Conservation (phyloP, 2,797 vertebrate species). For the Sphenodon punctatus region DNA sequence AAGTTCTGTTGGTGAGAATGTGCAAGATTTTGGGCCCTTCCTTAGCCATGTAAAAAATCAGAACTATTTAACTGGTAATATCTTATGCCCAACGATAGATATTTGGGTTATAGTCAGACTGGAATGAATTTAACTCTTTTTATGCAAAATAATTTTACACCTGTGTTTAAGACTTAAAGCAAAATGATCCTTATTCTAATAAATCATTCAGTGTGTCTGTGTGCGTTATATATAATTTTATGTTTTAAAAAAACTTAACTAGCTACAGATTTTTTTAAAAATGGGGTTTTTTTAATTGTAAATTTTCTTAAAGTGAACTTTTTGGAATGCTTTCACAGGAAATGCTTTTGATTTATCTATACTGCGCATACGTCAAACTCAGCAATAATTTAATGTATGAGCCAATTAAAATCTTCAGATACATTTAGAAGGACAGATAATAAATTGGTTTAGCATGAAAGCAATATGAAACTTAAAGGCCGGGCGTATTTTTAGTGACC, state of each 20-base stretch:
- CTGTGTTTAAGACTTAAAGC: too few relatives aligned
- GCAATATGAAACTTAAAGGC: background rate
- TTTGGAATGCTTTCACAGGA: background rate
- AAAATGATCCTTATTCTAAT: too few relatives aligned
- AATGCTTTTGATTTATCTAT: background rate
- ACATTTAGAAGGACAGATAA: background rate
- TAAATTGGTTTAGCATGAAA: background rate
- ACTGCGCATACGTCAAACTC: background rate
- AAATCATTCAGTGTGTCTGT: too few relatives aligned
- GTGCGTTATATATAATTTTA: too few relatives aligned
- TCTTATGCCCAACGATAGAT: too few relatives aligned
- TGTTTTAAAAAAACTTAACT: too few relatives aligned
- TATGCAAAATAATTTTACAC: too few relatives aligned
- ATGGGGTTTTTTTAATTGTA: accelerated
- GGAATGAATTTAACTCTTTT: background rate
- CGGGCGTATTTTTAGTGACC: accelerated
- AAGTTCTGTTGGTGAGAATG: too few relatives aligned
- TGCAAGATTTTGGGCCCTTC: too few relatives aligned
- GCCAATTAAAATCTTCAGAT: background rate
- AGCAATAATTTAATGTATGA: background rate
- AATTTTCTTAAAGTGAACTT: background rate
- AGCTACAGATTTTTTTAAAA: too few relatives aligned
- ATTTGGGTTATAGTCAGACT: background rate
- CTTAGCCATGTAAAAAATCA: too few relatives aligned
- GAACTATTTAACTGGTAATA: too few relatives aligned